phyloP scores from a whole-genome alignment of 2,888 invertebrate genomes.

The Mantis religiosa region DNA sequence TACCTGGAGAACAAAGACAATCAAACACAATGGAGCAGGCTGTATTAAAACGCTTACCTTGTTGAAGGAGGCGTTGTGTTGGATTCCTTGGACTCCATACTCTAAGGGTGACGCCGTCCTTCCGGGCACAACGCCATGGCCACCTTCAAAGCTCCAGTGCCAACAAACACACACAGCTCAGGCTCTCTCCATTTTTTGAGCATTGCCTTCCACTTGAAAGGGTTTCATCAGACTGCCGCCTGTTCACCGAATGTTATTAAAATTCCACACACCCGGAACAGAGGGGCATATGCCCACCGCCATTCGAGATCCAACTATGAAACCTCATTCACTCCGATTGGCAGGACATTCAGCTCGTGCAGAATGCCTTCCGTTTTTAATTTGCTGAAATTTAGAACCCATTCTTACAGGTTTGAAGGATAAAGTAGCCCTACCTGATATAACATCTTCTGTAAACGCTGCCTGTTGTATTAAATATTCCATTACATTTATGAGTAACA shows the following conservation, averaged over 20 bases:
- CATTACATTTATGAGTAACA: too few species aligned
- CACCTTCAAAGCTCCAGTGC: not conserved
- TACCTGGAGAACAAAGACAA: too few species aligned
- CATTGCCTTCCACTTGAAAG: not conserved
- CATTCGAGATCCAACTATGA: not conserved
- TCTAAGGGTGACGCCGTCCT: not conserved
- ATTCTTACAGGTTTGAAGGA: not conserved
- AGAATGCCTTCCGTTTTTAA: not conserved
- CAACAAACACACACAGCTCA: not conserved
- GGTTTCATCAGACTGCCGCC: not conserved
- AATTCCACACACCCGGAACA: not conserved
- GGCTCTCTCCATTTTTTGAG: not conserved
- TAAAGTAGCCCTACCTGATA: not conserved
- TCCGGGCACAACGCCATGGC: not conserved
- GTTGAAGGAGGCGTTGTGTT: not conserved
- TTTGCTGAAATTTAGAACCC: not conserved
- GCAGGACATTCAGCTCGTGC: not conserved
- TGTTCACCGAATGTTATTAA: not conserved
- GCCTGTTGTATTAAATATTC: too few species aligned
- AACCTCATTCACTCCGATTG: not conserved
- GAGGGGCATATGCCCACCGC: not conserved
- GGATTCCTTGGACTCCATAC: not conserved
- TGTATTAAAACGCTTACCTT: not conserved
- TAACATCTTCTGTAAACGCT: too few species aligned
- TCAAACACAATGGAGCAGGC: too few species aligned